Evolutionary conservation across 1,140 invertebrate genomes (phyloP).

Genomic region (Drosophila mauritiana): DNA sequence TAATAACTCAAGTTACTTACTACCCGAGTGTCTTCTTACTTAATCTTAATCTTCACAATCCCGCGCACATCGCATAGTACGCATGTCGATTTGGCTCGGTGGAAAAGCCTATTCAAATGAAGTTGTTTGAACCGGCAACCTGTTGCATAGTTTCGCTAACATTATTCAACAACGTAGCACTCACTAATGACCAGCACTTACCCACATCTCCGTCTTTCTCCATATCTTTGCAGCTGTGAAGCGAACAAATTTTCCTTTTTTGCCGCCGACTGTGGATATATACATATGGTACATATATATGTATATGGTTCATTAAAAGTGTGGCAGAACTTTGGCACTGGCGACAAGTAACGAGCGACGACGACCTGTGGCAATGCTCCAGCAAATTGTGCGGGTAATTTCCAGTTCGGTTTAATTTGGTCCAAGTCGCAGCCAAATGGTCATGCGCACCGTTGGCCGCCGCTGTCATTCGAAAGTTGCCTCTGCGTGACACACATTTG

Average conservation of each 20-base stretch:
- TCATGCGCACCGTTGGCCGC: slow-evolving; percentile 59
- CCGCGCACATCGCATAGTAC: slow-evolving; percentile 11
- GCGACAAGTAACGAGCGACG: slow-evolving; percentile 11
- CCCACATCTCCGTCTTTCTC: slow-evolving; percentile 7
- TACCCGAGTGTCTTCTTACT: background rate
- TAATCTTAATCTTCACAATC: slow-evolving; percentile 9
- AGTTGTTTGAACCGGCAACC: slow-evolving; percentile 30
- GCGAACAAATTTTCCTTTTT: slow-evolving; percentile 38
- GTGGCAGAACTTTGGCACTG: slow-evolving; percentile 72
- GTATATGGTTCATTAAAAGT: slow-evolving; percentile 69
- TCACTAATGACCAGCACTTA: slow-evolving; percentile 49
- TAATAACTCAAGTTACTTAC: background rate
- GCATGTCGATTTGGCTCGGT: background rate
- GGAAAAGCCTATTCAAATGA: slow-evolving; percentile 31
- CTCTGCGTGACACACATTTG: slow-evolving; percentile 76
- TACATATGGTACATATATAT: no score
- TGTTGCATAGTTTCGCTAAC: slow-evolving; percentile 30
- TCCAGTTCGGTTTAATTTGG: slow-evolving; percentile 56
- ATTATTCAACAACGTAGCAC: slow-evolving; percentile 38
- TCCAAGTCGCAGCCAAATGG: slow-evolving; percentile 30
- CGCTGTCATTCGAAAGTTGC: slow-evolving; percentile 81
- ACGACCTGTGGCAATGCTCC: slow-evolving; percentile 61
- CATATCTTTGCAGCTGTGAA: slow-evolving; percentile 46
- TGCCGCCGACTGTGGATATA: background rate
- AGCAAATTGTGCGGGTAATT: slow-evolving; percentile 71